Base-by-base conservation (phyloP, 2,113 vertebrate species). In the Shinisaurus crocodilurus region DNA sequence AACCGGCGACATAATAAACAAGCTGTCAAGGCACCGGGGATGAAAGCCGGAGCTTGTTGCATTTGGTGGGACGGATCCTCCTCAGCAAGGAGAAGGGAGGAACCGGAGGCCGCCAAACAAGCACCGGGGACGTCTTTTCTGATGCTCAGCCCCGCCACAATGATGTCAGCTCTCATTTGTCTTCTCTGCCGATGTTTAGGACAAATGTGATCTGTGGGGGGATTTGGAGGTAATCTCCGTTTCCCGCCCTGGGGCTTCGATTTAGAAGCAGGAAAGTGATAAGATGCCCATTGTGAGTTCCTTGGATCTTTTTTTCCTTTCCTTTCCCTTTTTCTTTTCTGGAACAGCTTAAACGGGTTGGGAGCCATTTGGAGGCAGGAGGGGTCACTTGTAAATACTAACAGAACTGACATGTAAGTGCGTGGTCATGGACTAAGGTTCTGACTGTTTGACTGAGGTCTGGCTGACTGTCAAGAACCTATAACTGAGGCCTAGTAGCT, bases 1-100 rank as follows among this genome's bases (percentile, higher is more conserved):
- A 89, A 93, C 89, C 60, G 88, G 37, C 76, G 82, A 76, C 63
- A 23, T 92, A 74, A 90, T 93, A 93, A 95, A 92, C 93, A 93
- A 90, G 69, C 86, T 89, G 92, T 88, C 92, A 85, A 72, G 92
- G 85, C 75, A 87, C 45, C 3, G 23, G 6, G 91, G 87, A 83
- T 45, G 91, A 91, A 48, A 54, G 25, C 25, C 67, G 88, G 89
- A 91, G 87, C 87, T n/a, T 34, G n/a, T n/a, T n/a, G 90, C 87
- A 15, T 69, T 85, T 77, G 90, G 76, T 85, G 91, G 82, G 91
- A 81, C 91, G 75, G 83, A n/a, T n/a, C n/a, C n/a, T 63, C 75
- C 89, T 83, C 45, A 15, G 85, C 83, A 69, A n/a, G 10, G 85
- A 92, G 83, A 2, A 25, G 34, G 0, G 10, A 48, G 86, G 88